Percentiles rank a stretch among this genome's conserved stretches.
phyloP scores from a whole-genome alignment of 2,113 vertebrate species.

The Crotalus horridus region DNA sequence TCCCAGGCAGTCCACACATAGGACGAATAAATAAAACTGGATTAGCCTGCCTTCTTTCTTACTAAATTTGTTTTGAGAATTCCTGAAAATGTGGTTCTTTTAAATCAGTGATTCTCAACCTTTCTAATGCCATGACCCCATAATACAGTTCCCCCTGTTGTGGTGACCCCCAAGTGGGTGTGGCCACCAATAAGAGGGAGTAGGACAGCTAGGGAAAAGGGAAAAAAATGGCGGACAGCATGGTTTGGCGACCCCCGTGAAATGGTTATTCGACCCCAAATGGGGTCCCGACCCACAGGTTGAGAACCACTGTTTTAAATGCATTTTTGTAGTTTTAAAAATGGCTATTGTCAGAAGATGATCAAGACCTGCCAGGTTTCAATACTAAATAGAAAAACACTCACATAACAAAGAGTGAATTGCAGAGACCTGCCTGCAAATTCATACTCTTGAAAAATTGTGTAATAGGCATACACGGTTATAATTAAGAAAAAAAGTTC shows the following conservation, averaged over 20 bases:
- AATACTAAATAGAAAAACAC: neutral
- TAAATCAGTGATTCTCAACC: too few species aligned
- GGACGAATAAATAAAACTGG: neutral
- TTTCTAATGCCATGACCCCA: too few species aligned
- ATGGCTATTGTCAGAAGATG: neutral
- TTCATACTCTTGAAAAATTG: neutral
- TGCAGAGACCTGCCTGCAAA: neutral
- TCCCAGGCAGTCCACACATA: neutral
- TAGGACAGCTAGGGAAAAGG: too few species aligned
- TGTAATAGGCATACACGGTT: fast-evolving
- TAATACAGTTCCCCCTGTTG: too few species aligned
- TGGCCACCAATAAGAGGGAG: too few species aligned
- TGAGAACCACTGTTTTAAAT: too few species aligned
- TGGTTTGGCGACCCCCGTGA: too few species aligned
- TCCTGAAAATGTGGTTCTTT: neutral
- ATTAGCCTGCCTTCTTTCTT: neutral
- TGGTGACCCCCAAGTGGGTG: too few species aligned
- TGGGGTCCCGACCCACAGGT: too few species aligned
- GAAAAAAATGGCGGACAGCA: too few species aligned
- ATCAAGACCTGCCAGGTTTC: neutral
- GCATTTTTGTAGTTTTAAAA: neutral
- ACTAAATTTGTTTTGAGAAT: neutral
- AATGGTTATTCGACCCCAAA: too few species aligned
- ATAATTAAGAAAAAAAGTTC: fast-evolving
- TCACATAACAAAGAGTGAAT: neutral